Evolutionary conservation across 1,140 invertebrate genomes (phyloP), one percentile per base, ranked within the genome.

Genomic region (Leptinotarsa texana): DNA sequence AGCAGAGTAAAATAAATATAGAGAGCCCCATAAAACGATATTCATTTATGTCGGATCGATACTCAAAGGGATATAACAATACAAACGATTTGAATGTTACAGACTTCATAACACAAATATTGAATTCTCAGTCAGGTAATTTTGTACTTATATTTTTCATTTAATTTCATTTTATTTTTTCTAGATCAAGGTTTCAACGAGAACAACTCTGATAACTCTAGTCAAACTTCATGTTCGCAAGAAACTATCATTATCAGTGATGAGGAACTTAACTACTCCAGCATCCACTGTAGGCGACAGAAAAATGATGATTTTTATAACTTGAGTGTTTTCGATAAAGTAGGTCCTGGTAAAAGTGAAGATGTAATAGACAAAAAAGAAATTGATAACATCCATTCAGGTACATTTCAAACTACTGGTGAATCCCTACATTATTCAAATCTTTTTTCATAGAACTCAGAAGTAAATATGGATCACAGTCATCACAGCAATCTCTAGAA

Each of bases 191-290:
- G 33, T 42, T 42, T 42, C 51, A 57, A 18, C 13, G 15, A 57
- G 6, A 57, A 57, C n/a, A 57, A 57, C 51, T 57, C 51, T 1
- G 51, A 42, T 18, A 57, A 33, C n/a, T 51, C n/a, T 8, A 69
- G 42, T 42, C 69, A 72, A 33, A 27, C 42, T 67, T 27, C 49
- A 17, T 24, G 69, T 65, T 76, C 75, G 4, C 73, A 78, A 75
- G 75, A 76, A n/a, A 82, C 76, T 62, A 77, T 81, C 21, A 61
- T 51, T 18, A 78, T 82, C 61, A 77, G 73, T 73, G 82, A 83
- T 76, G 82, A 84, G 68, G 82, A 83, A 79, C 57, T 83, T 48
- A 82, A 84, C 74, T 83, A 83, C 79, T 82, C 82, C 1, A 77
- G 77, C 27, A 62, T 74, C 8, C 70, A 74, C 27, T 74, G 72